A percentile compares a stretch with the other conserved stretches of the same genome.
Evolutionary conservation across 2,113 vertebrate species (phyloP).

Genomic region (Poeciliopsis turrubarensis): DNA sequence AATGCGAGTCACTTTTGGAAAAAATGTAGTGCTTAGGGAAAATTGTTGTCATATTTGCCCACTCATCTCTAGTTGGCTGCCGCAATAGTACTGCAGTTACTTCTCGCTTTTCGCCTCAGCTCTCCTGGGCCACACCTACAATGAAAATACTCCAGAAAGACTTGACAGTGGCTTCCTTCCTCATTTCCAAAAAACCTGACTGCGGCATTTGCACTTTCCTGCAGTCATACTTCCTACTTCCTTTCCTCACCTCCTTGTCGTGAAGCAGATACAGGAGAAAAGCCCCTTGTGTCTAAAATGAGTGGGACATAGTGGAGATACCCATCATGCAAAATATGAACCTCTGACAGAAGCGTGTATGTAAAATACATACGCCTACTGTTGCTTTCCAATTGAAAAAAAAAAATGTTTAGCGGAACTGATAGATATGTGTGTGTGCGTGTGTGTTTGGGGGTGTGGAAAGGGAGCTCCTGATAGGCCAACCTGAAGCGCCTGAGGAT

Average conservation of each 20-base stretch:
- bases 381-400: constrained; percentile 52
- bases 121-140: constrained; percentile 73
- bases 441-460: constrained; percentile 3
- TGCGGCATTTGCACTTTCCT: constrained; percentile 41
- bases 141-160: constrained; percentile 73
- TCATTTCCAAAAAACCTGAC: constrained; percentile 13
- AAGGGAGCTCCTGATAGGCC: constrained; percentile 28
- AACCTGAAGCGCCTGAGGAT: constrained; percentile 18
- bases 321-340: constrained; percentile 65
- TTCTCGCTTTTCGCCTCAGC: background rate
- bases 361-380: constrained; percentile 58
- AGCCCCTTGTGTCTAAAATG: constrained; percentile 41
- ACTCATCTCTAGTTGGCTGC: constrained; percentile 7
- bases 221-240: constrained; percentile 45
- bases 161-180: constrained; percentile 67
- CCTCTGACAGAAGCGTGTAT: constrained; percentile 42
- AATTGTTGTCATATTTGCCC: constrained; percentile 33
- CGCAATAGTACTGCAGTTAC: constrained; percentile 23
- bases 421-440: constrained; percentile 12
- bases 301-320: constrained; percentile 46
- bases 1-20: too few relatives aligned
- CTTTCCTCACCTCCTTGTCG: constrained; percentile 27
- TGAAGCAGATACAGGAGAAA: constrained; percentile 39
- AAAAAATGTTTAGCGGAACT: constrained; percentile 50
- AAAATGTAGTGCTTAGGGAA: constrained; percentile 34